A percentile compares a stretch with the other conserved stretches of the same genome.
phyloP scores from a whole-genome alignment of 2,113 vertebrate genomes.

The Gadus chalcogrammus region DNA sequence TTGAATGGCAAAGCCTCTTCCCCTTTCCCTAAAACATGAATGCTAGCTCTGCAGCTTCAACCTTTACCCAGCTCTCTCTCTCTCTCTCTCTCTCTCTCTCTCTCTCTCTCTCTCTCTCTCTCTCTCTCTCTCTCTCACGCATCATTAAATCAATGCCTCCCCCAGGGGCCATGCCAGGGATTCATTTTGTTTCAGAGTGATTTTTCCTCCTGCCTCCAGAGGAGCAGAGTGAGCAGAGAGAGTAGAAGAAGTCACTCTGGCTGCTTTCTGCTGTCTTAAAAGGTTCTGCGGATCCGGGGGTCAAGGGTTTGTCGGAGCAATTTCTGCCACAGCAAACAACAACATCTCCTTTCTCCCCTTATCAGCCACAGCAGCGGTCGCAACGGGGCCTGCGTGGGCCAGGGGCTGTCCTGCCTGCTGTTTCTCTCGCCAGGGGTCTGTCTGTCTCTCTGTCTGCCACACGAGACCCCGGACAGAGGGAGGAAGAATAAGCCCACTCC shows the following conservation, averaged over 20 bases:
- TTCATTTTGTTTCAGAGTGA: background rate
- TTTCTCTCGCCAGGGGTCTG: background rate
- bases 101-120: background rate
- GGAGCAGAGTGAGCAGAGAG: too few species aligned
- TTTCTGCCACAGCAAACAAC: constrained; percentile 15
- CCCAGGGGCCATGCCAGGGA: constrained; percentile 25
- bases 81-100: background rate
- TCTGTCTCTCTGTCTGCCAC: background rate
- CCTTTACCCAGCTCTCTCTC: constrained; percentile 21
- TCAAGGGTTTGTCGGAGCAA: constrained; percentile 18
- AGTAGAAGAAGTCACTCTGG: background rate
- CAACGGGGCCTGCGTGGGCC: too few species aligned
- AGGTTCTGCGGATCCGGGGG: constrained; percentile 33
- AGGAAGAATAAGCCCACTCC: too few species aligned
- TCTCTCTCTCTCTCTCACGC: constrained; percentile 2
- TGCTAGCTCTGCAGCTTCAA: constrained; percentile 32
- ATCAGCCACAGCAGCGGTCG: too few species aligned
- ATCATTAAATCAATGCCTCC: constrained; percentile 51
- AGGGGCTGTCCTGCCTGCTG: background rate
- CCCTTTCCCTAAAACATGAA: constrained; percentile 53
- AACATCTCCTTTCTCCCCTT: background rate
- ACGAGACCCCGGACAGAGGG: too few species aligned
- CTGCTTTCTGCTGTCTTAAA: background rate
- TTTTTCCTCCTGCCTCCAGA: background rate
- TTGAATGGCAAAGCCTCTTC: constrained; percentile 45